A percentile compares a stretch with the other conserved stretches of the same genome.
These are phyloP conservation scores for Drosophila repletoides DNA, from an alignment of 1,140 invertebrate genomes.

Conservation along the genomic window DNA sequence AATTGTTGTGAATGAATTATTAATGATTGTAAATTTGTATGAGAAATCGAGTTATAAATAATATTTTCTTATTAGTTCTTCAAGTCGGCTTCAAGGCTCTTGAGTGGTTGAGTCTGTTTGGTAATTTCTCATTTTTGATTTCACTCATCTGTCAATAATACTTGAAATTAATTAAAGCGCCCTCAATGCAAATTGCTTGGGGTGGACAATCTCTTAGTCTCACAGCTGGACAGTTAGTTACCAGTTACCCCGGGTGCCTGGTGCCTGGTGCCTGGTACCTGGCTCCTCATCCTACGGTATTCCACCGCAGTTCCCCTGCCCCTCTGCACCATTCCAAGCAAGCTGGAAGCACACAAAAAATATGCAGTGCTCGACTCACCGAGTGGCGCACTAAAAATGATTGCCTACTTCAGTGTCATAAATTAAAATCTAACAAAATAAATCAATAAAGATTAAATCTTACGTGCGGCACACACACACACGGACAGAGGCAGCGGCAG, in stretches of 20 bases:
- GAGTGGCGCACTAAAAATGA: constrained; percentile 56
- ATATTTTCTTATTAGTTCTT: too few species aligned
- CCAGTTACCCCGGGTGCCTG: not conserved
- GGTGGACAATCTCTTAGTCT: constrained; percentile 39
- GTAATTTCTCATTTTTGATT: constrained; percentile 31
- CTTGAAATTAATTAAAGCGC: constrained; percentile 56
- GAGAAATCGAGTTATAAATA: too few species aligned
- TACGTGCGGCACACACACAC: constrained; percentile 51
- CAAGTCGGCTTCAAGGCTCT: too few species aligned
- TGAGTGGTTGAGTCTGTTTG: too few species aligned
- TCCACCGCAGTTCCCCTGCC: not conserved
- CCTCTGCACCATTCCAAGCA: not conserved
- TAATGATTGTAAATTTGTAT: too few species aligned
- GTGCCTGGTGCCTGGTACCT: not conserved
- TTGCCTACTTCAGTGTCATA: constrained; percentile 76
- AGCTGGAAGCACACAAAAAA: not conserved
- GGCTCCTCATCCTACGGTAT: not conserved
- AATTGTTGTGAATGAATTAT: too few species aligned
- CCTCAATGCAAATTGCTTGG: constrained; percentile 58
- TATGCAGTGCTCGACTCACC: constrained; percentile 21
- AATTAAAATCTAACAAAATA: constrained; percentile 81
- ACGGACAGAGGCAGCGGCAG: constrained; percentile 16
- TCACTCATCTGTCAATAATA: constrained; percentile 28
- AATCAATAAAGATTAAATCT: constrained; percentile 81
- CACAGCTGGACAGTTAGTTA: constrained; percentile 46